Conservation (phyloP, 2,888 invertebrate species). For the Nasonia oneida region DNA sequence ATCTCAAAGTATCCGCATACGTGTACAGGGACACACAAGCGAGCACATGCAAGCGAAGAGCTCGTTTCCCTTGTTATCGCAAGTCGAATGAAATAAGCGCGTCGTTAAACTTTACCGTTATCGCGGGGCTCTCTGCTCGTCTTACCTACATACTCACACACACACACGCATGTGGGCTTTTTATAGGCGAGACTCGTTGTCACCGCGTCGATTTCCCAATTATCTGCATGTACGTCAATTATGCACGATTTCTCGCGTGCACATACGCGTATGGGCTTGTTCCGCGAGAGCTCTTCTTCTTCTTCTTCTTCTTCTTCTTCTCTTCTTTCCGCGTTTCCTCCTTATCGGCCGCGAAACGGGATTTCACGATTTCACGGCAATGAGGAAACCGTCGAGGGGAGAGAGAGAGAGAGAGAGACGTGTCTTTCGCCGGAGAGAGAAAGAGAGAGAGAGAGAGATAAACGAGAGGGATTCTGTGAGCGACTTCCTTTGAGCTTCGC, state of each 20-base stretch:
- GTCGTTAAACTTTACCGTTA: slow-evolving; percentile 66
- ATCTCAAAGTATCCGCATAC: neutral
- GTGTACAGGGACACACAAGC: neutral
- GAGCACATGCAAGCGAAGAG: neutral
- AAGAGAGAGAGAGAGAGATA: neutral
- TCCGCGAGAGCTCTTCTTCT: slow-evolving; percentile 22
- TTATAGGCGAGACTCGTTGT: neutral
- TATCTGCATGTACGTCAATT: slow-evolving; percentile 66
- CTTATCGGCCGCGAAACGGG: slow-evolving; percentile 55
- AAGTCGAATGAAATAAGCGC: slow-evolving; percentile 53
- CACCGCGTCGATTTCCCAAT: slow-evolving; percentile 70
- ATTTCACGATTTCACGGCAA: slow-evolving; percentile 64
- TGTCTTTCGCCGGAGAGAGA: neutral
- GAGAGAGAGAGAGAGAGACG: neutral
- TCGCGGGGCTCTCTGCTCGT: slow-evolving; percentile 19
- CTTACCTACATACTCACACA: neutral
- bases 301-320: slow-evolving; percentile 27
- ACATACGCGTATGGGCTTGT: neutral
- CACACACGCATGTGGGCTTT: neutral
- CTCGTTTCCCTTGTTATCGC: slow-evolving; percentile 60
- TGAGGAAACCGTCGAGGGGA: slow-evolving; percentile 69
- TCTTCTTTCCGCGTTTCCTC: slow-evolving; percentile 63
- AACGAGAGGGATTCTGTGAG: slow-evolving; percentile 35
- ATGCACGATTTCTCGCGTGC: slow-evolving; percentile 58
- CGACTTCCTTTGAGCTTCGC: slow-evolving; percentile 28